Percentiles rank a stretch among this genome's conserved stretches.
Conservation (phyloP, 2,888 invertebrate species). For the Linyphia triangularis region DNA sequence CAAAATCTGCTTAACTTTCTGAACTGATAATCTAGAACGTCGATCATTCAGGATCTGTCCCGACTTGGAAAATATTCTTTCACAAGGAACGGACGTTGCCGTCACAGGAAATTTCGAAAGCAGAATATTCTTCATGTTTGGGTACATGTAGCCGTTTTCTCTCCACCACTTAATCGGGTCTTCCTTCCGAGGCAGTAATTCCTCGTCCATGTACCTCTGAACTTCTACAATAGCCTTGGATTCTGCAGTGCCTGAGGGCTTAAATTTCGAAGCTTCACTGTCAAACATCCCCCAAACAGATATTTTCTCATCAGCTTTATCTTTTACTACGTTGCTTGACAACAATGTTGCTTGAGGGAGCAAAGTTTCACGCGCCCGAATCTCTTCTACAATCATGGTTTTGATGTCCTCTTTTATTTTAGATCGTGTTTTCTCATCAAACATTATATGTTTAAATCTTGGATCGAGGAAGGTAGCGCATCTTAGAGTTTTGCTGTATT, state of each 20-base stretch:
- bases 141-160: conserved; percentile 14
- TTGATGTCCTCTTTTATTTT: not conserved
- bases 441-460: conserved; percentile 16
- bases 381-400: too few relatives aligned
- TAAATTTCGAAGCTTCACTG: not conserved
- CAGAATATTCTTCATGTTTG: not conserved
- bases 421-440: not conserved
- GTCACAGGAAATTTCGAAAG: not conserved
- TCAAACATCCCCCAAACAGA: conserved; percentile 14
- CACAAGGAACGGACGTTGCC: conserved; percentile 8
- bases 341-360: too few relatives aligned
- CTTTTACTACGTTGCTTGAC: not conserved
- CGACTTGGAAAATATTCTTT: not conserved
- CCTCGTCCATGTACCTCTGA: not conserved
- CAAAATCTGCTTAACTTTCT: not conserved
- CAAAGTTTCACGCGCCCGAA: too few relatives aligned
- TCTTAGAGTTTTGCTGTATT: not conserved
- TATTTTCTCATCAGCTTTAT: not conserved
- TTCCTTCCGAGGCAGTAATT: not conserved
- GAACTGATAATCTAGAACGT: not conserved
- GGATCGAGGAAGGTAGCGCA: conserved; percentile 13
- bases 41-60: not conserved
- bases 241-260: not conserved
- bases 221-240: conserved; percentile 8
- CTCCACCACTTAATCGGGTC: conserved; percentile 26